phyloP scores from a whole-genome alignment of 2,797 vertebrate genomes.

The Mus spretus region DNA sequence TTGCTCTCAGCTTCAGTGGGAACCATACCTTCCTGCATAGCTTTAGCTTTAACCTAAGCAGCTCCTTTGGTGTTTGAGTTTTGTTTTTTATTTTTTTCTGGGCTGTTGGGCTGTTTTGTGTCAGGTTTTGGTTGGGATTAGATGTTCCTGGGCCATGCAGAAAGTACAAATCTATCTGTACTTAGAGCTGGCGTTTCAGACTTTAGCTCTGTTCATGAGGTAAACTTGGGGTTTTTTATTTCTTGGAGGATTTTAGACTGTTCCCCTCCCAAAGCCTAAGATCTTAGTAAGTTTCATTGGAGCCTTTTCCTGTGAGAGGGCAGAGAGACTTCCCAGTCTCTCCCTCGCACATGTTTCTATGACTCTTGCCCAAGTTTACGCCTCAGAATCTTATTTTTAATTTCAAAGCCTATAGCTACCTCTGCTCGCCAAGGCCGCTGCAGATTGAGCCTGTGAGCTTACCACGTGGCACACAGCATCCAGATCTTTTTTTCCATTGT shows the following conservation, averaged over 20 bases:
- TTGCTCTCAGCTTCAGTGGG: not conserved
- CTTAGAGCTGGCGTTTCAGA: not conserved
- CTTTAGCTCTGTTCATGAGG: not conserved
- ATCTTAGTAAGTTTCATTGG: not conserved
- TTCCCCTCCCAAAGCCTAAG: not conserved
- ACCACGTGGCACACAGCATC: not conserved
- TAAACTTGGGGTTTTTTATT: conserved; percentile 5
- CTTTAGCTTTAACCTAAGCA: not conserved
- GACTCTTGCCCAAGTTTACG: not conserved
- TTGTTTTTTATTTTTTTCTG: not conserved
- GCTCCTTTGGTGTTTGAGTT: conserved; percentile 19
- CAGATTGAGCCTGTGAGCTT: not conserved
- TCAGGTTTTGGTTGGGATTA: not conserved
- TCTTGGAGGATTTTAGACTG: not conserved
- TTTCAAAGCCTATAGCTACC: conserved; percentile 12
- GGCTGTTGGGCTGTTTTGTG: conserved; percentile 14
- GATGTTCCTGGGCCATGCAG: not conserved
- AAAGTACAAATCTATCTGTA: not conserved
- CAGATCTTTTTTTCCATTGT: not conserved
- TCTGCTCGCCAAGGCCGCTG: not conserved
- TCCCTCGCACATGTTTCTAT: not conserved
- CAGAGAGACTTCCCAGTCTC: not conserved
- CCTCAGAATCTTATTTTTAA: not conserved
- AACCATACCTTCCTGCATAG: not conserved
- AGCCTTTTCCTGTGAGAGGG: not conserved